A percentile compares a stretch with the other conserved stretches of the same genome.
These are phyloP conservation scores for Trematomus bernacchii DNA, from an alignment of 2,797 vertebrate species.

Conservation along the genomic window DNA sequence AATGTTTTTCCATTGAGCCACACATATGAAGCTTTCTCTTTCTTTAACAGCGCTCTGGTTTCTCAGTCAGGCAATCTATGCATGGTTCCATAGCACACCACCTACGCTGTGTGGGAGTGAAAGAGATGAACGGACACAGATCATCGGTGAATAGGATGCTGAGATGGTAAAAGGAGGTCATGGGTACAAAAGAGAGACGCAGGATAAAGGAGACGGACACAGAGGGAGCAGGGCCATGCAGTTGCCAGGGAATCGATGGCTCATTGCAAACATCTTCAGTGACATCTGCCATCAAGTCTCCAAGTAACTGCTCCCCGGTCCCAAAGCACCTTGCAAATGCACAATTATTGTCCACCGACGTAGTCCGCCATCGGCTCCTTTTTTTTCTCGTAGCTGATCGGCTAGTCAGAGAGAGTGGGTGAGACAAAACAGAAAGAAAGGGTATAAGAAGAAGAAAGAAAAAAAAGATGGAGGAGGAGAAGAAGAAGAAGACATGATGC, in stretches of 20 bases:
- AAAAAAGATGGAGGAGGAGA: not conserved
- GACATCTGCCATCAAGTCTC: constrained; percentile 80
- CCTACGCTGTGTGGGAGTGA: constrained; percentile 71
- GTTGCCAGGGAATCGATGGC: constrained; percentile 74
- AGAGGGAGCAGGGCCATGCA: constrained; percentile 45
- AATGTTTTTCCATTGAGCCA: not conserved
- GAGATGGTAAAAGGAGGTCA: constrained; percentile 68
- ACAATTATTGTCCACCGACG: constrained; percentile 79
- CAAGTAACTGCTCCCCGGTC: constrained; percentile 71
- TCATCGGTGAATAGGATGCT: constrained; percentile 63
- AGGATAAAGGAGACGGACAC: constrained; percentile 54
- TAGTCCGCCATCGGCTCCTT: constrained; percentile 53
- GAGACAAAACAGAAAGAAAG: constrained; percentile 8
- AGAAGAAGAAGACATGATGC: constrained; percentile 44
- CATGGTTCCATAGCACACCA: constrained; percentile 57
- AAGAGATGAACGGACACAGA: constrained; percentile 67
- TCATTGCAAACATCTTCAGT: constrained; percentile 71
- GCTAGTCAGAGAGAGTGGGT: constrained; percentile 40
- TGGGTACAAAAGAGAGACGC: constrained; percentile 52
- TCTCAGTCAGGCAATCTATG: constrained; percentile 38
- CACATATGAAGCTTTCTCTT: constrained; percentile 21
- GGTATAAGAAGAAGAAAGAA: constrained; percentile 1
- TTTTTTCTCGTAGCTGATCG: constrained; percentile 43
- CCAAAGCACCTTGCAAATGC: constrained; percentile 74
- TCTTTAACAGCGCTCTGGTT: constrained; percentile 37